Evolutionary conservation across 1,140 invertebrate genomes (phyloP), one percentile per base, ranked within the genome.

Genomic region (Pogonognathellus flavescens): DNA sequence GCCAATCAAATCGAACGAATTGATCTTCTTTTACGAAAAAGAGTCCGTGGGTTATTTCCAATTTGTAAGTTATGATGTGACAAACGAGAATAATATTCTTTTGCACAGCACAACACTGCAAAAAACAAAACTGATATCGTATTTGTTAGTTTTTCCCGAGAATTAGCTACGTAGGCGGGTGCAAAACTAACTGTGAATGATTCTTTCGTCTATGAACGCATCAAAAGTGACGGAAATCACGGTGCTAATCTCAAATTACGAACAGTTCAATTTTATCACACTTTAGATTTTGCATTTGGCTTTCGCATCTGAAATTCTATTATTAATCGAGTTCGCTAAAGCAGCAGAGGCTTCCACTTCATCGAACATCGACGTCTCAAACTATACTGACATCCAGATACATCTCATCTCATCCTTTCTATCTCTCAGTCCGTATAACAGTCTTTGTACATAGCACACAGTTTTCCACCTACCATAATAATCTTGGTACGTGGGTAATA

Each of bases 141-240:
- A 41, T 41, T 41, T 41, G 31, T 41, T 41, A 41, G 1, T 41
- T 41, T 41, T 41, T 41, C 31, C 31, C 1, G 6, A 41, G 31
- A 41, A 41, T 41, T 66, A 66, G 62, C n/a, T 66, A 66, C 20
- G 62, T 66, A 20, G 62, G 62, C 62, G 62, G 10, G n/a, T 5
- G 62, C 62, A 66, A 66, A 66, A 66, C 62, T 66, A 66, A 66
- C 62, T 66, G 14, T 66, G 62, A 66, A 66, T 25, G 62, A 66
- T 25, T 14, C 25, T 25, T 22, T 66, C 25, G 62, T 66, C 22
- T 20, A 14, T 55, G 53, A 25, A 25, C 20, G 25, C 20, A 66
- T 14, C 31, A 41, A 41, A 41, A 41, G 31, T 41, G 31, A 41
- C 31, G 31, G 31, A 41, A 41, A 41, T 41, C 31, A 41, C 31